Evolutionary conservation across 1,140 invertebrate genomes (phyloP).

Genomic region (Nephotettix cincticeps): DNA sequence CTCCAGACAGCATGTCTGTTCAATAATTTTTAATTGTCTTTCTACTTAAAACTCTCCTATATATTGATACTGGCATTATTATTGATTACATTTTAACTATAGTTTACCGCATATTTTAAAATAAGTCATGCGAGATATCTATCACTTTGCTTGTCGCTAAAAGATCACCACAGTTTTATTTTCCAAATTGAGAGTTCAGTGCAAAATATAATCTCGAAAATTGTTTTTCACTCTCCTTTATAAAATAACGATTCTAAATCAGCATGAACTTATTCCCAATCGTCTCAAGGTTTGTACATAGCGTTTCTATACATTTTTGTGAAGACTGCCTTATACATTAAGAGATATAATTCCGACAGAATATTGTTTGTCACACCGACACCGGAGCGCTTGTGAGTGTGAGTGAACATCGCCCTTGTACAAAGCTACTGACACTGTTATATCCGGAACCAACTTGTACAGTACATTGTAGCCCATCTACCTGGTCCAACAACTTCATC

Average conservation of each 20-base stretch:
- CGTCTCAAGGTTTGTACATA: background rate
- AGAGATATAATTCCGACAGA: background rate
- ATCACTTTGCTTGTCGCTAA: no score
- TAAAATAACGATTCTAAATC: background rate
- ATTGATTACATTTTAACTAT: no score
- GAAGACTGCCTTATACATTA: constrained; percentile 8
- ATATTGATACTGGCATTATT: no score
- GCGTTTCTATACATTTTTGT: constrained; percentile 7
- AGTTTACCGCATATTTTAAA: no score
- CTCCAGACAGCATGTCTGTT: no score
- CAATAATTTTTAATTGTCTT: no score
- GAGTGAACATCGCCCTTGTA: background rate
- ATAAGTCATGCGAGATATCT: no score
- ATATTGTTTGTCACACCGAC: background rate
- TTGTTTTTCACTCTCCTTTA: no score
- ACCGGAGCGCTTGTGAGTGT: background rate
- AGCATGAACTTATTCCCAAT: background rate
- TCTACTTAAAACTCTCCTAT: no score
- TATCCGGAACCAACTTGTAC: background rate
- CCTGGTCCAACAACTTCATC: background rate
- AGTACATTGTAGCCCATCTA: background rate
- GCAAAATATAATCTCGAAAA: no score
- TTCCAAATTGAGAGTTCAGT: no score
- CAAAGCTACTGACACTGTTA: background rate
- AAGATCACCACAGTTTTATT: no score